Evolutionary conservation across 2,113 vertebrate species (phyloP).

Genomic region (Cyprinodon brontotheroides): DNA sequence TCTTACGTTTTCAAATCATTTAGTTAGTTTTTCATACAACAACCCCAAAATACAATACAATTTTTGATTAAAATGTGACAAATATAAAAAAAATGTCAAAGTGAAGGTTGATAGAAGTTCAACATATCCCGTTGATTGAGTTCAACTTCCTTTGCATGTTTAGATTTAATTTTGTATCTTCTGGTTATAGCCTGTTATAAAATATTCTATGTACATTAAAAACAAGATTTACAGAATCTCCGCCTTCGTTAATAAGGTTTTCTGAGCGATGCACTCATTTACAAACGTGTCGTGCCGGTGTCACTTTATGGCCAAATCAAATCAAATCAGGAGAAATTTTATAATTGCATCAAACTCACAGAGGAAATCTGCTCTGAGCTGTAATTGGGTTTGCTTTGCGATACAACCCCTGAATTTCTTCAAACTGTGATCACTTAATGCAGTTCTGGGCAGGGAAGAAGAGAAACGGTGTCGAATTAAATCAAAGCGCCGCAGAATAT

Average conservation of each 20-base stretch:
- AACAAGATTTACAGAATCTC: background rate
- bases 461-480: background rate
- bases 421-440: background rate
- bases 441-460: background rate
- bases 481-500: background rate
- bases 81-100: too few relatives aligned
- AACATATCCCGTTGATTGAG: background rate
- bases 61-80: too few relatives aligned
- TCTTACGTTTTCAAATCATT: too few relatives aligned
- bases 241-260: background rate
- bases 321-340: constrained; percentile 14
- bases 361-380: constrained; percentile 28
- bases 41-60: too few relatives aligned
- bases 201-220: background rate
- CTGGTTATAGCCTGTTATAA: background rate
- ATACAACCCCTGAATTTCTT: background rate
- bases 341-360: constrained; percentile 8
- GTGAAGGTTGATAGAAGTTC: too few relatives aligned
- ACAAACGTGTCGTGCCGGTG: background rate
- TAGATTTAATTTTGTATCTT: background rate
- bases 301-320: constrained; percentile 3
- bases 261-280: background rate
- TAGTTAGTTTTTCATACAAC: too few relatives aligned
- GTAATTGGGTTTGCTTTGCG: constrained; percentile 2
- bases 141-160: background rate